phyloP scores from a whole-genome alignment of 2,797 vertebrate genomes.

The Oceanodroma leucorhoa region DNA sequence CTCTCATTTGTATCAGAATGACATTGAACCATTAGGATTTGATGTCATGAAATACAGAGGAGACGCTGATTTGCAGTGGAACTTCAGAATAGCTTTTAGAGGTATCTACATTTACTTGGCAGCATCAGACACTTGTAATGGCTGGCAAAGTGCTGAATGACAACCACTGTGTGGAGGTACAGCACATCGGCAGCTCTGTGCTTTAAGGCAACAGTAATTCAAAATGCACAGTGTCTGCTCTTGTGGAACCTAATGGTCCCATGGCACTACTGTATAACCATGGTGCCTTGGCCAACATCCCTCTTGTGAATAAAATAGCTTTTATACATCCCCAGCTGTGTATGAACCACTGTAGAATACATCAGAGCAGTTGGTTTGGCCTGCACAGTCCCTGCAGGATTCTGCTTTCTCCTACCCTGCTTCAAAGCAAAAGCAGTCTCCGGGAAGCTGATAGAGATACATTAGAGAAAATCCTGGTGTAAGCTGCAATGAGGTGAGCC shows the following conservation, averaged over 20 bases:
- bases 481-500: background rate
- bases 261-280: background rate
- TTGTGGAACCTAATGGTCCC: slow-evolving; percentile 2
- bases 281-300: background rate
- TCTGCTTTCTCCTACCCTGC: background rate
- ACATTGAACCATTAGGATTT: background rate
- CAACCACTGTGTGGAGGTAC: background rate
- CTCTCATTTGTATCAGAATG: background rate
- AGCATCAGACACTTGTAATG: background rate
- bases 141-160: background rate
- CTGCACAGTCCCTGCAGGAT: background rate
- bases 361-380: slow-evolving; percentile 6
- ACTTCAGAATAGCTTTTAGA: background rate
- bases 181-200: background rate
- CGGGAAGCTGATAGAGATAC: background rate
- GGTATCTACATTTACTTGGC: background rate
- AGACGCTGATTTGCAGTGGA: background rate
- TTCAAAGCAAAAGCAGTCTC: slow-evolving; percentile 23
- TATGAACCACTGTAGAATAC: background rate
- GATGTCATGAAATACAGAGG: background rate
- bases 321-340: background rate
- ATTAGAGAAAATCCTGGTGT: background rate
- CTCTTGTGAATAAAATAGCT: background rate
- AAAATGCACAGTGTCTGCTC: background rate
- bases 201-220: background rate